Conservation (phyloP, 2,113 vertebrate genomes). For the Phaethon lepturus region DNA sequence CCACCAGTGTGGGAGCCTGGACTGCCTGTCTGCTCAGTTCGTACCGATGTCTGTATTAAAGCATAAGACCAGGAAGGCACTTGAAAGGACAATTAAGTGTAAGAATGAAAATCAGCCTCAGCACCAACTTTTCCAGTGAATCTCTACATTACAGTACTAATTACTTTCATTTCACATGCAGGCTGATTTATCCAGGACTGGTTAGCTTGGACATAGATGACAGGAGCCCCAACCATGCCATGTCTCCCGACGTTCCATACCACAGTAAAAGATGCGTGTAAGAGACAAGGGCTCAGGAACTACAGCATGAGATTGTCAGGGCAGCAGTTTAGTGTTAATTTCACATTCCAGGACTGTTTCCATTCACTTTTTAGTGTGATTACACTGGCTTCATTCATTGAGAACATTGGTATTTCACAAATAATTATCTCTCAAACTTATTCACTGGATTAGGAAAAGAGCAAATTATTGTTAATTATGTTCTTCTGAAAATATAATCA, state of each 20-base stretch:
- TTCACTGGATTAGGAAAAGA: neutral
- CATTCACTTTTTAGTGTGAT: neutral
- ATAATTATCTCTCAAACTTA: neutral
- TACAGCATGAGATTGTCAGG: fast-evolving
- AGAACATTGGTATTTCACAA: neutral
- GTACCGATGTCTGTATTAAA: fast-evolving
- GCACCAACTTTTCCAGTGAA: neutral
- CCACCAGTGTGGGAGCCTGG: neutral
- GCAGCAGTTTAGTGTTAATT: neutral
- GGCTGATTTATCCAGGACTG: neutral
- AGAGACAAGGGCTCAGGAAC: neutral
- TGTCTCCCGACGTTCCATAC: neutral
- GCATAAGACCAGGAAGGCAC: neutral
- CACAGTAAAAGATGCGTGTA: neutral
- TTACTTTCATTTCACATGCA: neutral
- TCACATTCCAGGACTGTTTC: too few relatives aligned
- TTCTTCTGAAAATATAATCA: slow-evolving; percentile 41
- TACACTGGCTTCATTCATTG: neutral
- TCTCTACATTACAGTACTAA: neutral
- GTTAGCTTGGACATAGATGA: neutral
- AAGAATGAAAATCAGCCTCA: neutral
- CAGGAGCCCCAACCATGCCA: neutral
- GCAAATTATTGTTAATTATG: slow-evolving; percentile 62
- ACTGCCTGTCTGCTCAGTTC: fast-evolving
- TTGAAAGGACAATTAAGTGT: neutral